These are phyloP conservation scores for Tokudaia muenninki DNA, from an alignment of 2,797 vertebrate genomes.

Conservation along the genomic window DNA sequence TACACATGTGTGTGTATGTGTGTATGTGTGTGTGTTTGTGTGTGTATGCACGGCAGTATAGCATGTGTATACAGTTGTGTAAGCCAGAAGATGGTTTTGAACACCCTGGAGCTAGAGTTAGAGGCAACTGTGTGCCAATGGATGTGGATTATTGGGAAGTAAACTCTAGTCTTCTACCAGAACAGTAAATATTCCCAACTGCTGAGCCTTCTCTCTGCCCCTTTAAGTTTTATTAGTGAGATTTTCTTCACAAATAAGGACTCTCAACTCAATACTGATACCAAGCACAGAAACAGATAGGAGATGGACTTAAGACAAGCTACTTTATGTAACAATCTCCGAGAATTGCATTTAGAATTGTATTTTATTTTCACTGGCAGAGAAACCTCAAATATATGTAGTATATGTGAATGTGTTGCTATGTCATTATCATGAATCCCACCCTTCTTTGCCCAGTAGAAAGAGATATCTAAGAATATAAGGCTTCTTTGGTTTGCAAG, in stretches of 20 bases:
- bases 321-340: not conserved
- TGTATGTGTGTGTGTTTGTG: not conserved
- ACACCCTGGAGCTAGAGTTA: not conserved
- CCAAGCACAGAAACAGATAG: not conserved
- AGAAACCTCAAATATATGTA: not conserved
- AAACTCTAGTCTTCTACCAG: not conserved
- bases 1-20: too few relatives aligned
- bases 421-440: not conserved
- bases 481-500: not conserved
- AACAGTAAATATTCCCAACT: not conserved
- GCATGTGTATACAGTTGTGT: not conserved
- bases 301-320: not conserved
- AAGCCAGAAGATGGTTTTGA: not conserved
- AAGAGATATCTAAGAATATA: not conserved
- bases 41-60: too few relatives aligned
- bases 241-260: not conserved
- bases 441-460: not conserved
- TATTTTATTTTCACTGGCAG: slow-evolving; percentile 3
- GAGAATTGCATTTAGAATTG: not conserved
- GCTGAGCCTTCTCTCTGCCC: not conserved
- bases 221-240: not conserved
- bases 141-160: not conserved
- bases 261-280: not conserved
- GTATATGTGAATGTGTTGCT: not conserved
- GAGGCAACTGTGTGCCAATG: not conserved